Evolutionary conservation across 2,797 vertebrate species (phyloP), one percentile per base, ranked within the genome.

Genomic region (Chiroxiphia lanceolata): DNA sequence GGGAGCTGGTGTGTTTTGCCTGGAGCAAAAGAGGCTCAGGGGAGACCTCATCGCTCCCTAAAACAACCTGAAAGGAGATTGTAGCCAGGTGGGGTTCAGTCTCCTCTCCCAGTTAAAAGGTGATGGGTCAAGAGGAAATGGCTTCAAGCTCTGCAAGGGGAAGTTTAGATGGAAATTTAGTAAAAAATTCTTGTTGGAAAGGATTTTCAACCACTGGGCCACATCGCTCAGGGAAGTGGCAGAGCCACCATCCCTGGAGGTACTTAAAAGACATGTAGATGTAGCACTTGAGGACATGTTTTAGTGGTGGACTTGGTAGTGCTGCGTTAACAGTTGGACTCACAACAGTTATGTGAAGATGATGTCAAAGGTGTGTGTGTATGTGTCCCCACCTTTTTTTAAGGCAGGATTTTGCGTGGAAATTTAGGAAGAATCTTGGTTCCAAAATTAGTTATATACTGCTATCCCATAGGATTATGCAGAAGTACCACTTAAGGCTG

Each of bases 61-160:
- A 18, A 20, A 0, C 11, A 25, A 22, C 40, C 31, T 48, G 26
- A 27, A 20, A 40, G 17, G 25, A 40, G 10, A 2, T 0, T 60
- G 21, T 45, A 20, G 2, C 7, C 53, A 16, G 18, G 6, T 65
- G 26, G 6, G 12, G 1, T 2, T 74, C 1, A 4, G 21, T 22
- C 11, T 40, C 18, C 5, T 74, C 26, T 56, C 14, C 18, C 27
- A 44, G 4, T 42, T 75, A 29, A 11, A 22, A 50, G 27, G 4
- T 38, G 42, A 13, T 36, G 26, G 33, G 15, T 42, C 27, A 22
- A 54, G 26, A 36, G 13, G 9, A 68, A 56, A 15, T 25, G 7
- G 3, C 14, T 16, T 74, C 27, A 68, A 22, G 23, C 9, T 68
- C 11, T 38, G 42, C 12, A 27, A 38, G 16, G 14, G 16, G 25